Base-by-base conservation (phyloP, 2,113 vertebrate genomes). In the Equus quagga region DNA sequence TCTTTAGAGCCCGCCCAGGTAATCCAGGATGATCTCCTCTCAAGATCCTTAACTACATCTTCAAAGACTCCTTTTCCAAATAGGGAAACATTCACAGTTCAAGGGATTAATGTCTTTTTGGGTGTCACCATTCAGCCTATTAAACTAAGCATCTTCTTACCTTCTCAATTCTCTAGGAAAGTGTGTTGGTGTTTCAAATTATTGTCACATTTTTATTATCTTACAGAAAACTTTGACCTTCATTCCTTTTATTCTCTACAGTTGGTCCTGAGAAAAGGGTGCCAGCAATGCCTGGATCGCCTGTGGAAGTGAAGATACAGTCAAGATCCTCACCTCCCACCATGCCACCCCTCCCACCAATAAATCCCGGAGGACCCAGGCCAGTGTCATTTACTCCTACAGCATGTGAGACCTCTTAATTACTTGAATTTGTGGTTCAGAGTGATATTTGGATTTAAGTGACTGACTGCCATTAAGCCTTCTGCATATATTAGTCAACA, bases 201-300 rank as follows among this genome's bases (percentile, higher is more conserved):
- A 33, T 89, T 95, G 21, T 94, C 73, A 46, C 4, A 6, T 81
- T 97, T 96, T 93, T 79, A 72, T 84, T 85, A 44, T 41, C 51
- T 96, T 76, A 13, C 4, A 54, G 82, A 76, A 86, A 89, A 82
- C 23, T 93, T 79, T 98, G 49, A 97, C 73, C n/a, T 96, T 8
- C 18, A 7, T 89, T 93, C 78, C 9, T 94, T 95, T 97, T 97
- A 98, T 97, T 97, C 51, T 65, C 0, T 97, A 44, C 98, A 99
- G 99, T 99, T 99, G 99, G 99, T 98, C 98, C 99, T 99, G 99
- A 99, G 99, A 99, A 99, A 99, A 99, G 99, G 99, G 98, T 99
- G 96, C 99, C 99, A 99, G 99, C 99, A 98, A 99, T 99, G 99
- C 99, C 99, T 97, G 99, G 99, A 98, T 99, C 99, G 95, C 99